Evolutionary conservation across 53 echinoderm and acorn worm genomes (phyloP), one percentile per base, ranked within the genome.

Genomic region (Arbacia lixula): DNA sequence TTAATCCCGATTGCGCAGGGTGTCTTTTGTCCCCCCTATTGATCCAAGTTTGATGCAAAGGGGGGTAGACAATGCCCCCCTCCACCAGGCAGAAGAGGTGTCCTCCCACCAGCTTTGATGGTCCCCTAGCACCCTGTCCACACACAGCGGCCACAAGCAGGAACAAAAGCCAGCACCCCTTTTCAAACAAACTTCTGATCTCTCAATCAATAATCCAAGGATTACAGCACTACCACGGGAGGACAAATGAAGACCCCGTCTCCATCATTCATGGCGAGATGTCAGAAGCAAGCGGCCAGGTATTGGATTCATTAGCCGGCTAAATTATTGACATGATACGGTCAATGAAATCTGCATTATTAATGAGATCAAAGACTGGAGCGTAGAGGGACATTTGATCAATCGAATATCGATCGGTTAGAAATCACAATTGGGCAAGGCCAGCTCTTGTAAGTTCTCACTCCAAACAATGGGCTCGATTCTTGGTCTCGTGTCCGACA

Each of bases 311-410:
- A 74, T 74, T 74, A 74, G 21, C 2, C 24, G 39, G 28, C 37
- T 60, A 36, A 77, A 77, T 77, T 37, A 77, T 77, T 60, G 64
- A 81, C 82, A 63, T 49, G 82, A 81, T 46, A 81, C 41, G 82
- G 82, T 81, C 82, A 81, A 81, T 63, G 65, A 81, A n/a, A 29
- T 28, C 19, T 81, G 82, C 39, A 81, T 81, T 42, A 81, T 81
- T 64, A 63, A 81, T 63, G 82, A 63, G 35, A 81, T 81, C 65
- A 63, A 81, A 63, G 20, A 30, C 17, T 50, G 3, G 46, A 62
- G 49, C 25, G 0, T 9, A 50, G 12, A 56, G n/a, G 30, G 51
- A 42, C 58, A 21, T 42, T 72, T 50, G 0, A 77, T 77, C 34
- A 50, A 52, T 77, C 78, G 32, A 36, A 56, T 41, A 77, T 77